phyloP scores from a whole-genome alignment of 2,113 vertebrate species.

The Procavia capensis region DNA sequence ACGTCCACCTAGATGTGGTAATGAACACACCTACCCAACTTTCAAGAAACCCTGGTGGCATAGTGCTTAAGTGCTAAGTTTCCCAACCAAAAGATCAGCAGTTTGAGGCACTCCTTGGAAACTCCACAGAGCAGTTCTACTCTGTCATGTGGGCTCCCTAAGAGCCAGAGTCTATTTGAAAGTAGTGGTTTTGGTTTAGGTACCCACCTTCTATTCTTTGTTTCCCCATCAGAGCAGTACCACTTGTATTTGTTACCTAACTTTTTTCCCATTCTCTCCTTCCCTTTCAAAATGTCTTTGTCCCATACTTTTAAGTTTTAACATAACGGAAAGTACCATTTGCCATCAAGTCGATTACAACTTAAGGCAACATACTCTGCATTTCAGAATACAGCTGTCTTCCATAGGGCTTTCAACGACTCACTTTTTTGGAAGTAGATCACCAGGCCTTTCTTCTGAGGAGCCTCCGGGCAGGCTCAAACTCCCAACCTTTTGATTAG shows the following conservation, averaged over 20 bases:
- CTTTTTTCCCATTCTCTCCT: neutral
- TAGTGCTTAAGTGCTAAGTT: no score
- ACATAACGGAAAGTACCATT: neutral
- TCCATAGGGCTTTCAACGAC: neutral
- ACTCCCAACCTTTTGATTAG: neutral
- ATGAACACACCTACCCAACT: neutral
- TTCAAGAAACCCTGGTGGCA: no score
- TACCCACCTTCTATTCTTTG: neutral
- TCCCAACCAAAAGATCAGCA: no score
- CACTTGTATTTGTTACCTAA: neutral
- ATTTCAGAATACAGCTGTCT: neutral
- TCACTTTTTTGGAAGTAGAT: neutral
- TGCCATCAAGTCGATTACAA: neutral
- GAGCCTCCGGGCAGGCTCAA: neutral
- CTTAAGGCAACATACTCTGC: neutral
- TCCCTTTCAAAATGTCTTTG: neutral
- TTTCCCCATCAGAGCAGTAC: neutral
- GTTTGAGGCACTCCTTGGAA: no score
- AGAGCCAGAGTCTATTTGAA: no score
- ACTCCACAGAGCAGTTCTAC: no score
- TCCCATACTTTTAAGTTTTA: neutral
- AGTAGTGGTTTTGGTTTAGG: no score
- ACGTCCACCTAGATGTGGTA: accelerated
- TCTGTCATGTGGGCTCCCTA: no score
- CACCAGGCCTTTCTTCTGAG: neutral